A percentile compares a stretch with the other conserved stretches of the same genome.
These are phyloP conservation scores for Amblyopsis hoosieri DNA, from an alignment of 2,797 vertebrate species.

Conservation along the genomic window DNA sequence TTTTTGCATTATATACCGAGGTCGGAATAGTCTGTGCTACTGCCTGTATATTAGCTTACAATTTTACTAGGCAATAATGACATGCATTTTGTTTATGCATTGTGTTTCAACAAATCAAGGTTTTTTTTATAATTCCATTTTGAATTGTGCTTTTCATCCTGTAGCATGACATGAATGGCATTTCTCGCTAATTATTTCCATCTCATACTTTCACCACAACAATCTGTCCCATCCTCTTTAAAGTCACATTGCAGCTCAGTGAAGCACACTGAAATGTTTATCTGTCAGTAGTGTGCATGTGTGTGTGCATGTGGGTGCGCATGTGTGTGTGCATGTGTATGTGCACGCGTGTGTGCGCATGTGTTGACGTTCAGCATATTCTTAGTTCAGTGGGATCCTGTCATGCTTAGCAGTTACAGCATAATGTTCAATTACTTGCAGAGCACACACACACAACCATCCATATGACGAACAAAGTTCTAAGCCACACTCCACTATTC, in stretches of 20 bases:
- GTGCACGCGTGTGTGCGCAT: no score
- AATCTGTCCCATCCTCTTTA: conserved; percentile 11
- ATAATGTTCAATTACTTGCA: conserved; percentile 32
- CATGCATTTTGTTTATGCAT: no score
- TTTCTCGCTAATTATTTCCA: conserved; percentile 6
- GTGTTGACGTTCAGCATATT: conserved; percentile 36
- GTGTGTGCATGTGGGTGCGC: no score
- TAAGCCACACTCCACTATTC: conserved; percentile 40
- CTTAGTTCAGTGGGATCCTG: conserved; percentile 38
- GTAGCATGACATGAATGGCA: conserved; percentile 8
- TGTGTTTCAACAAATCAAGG: no score
- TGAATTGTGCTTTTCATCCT: neutral
- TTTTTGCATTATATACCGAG: no score
- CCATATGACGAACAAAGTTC: conserved; percentile 48
- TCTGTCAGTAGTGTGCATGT: conserved; percentile 10
- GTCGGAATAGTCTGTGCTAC: no score
- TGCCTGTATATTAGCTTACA: no score
- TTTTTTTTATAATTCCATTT: neutral
- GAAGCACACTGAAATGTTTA: conserved; percentile 43
- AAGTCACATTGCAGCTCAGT: conserved; percentile 21
- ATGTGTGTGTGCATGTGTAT: no score
- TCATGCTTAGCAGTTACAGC: conserved; percentile 48
- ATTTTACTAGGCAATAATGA: no score
- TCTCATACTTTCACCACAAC: neutral
- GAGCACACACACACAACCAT: conserved; percentile 43